Base-by-base conservation (phyloP, 2,888 invertebrate species). In the Bellardia pandia region DNA sequence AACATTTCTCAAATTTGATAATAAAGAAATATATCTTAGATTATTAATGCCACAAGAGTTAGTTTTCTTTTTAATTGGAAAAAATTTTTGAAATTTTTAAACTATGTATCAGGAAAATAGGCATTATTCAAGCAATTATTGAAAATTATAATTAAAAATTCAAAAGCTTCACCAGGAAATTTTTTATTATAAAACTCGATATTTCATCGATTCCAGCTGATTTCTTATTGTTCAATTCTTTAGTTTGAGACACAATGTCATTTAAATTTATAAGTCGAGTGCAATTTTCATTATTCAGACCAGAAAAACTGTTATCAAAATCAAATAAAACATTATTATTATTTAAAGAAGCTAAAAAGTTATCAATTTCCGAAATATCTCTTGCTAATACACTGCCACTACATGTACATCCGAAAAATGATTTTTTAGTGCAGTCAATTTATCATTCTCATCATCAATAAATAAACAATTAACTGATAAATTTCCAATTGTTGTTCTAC, bases 1-100 rank as follows among this genome's bases (percentile, higher is more conserved):
- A 62, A 40, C n/a, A 62, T 37, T 37, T 62, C 40, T 6, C 6
- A 62, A 62, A 62, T 62, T 62, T n/a, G 30, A 62, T n/a, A 62
- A 40, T 7, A 62, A 40, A n/a, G n/a, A 62, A 62, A 62, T 62
- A 14, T 6, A 40, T n/a, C n/a, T 62, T 8, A 62, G 14, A 40
- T 40, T 62, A 62, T 62, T 40, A 8, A 62, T 37, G 3, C 40
- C 37, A n/a, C 4, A n/a, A 6, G 40, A 37, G n/a, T 11, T 37
- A 2, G 60, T 11, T 33, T 60, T 60, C 33, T 37, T 60, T 60
- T 60, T 60, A 60, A 60, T 60, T 60, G 60, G 33, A 33, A 33
- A 33, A 13, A 33, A 33, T 60, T 60, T 60, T 60, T 13, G 13
- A 60, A 33, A 60, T 5, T 60, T 60, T 60, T 33, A 11, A 23